A percentile compares a stretch with the other conserved stretches of the same genome.
Conservation (phyloP, 2,888 invertebrate species). For the Metopia argyrocephala region DNA sequence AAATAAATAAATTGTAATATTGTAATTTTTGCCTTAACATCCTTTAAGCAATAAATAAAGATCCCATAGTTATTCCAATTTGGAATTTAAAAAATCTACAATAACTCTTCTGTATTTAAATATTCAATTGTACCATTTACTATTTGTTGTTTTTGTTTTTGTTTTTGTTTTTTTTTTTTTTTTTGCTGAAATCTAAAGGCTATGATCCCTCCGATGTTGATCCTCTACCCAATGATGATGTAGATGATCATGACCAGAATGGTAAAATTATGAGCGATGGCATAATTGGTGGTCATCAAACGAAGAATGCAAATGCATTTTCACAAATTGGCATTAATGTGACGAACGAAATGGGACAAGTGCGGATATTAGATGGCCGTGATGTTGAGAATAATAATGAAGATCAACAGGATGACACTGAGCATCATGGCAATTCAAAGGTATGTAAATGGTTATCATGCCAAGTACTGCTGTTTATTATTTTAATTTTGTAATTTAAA, state of each 20-base stretch:
- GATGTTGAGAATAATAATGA: constrained; percentile 76
- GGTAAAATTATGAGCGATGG: constrained; percentile 61
- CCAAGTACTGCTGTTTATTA: constrained; percentile 4
- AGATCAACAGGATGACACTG: constrained; percentile 74
- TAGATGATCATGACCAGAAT: constrained; percentile 68
- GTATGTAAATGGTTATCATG: constrained; percentile 59
- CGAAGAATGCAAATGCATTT: constrained; percentile 65
- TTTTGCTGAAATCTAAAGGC: constrained; percentile 22
- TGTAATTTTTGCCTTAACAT: no score
- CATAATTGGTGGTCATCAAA: constrained; percentile 34
- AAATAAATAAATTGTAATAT: no score
- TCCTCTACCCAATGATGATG: constrained; percentile 75
- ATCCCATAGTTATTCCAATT: no score
- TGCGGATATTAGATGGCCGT: constrained; percentile 74
- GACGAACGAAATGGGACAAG: constrained; percentile 77
- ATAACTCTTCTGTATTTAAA: no score
- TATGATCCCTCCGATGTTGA: constrained; percentile 71
- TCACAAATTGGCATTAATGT: constrained; percentile 77
- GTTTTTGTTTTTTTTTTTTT: neutral
- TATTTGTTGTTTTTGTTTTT: no score
- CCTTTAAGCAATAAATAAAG: no score
- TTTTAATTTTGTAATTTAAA: constrained; percentile 14
- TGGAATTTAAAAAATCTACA: no score
- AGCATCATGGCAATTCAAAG: constrained; percentile 69
- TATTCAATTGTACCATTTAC: no score